Evolutionary conservation across 2,113 vertebrate genomes (phyloP), one percentile per base, ranked within the genome.

Genomic region (Aythya baeri): DNA sequence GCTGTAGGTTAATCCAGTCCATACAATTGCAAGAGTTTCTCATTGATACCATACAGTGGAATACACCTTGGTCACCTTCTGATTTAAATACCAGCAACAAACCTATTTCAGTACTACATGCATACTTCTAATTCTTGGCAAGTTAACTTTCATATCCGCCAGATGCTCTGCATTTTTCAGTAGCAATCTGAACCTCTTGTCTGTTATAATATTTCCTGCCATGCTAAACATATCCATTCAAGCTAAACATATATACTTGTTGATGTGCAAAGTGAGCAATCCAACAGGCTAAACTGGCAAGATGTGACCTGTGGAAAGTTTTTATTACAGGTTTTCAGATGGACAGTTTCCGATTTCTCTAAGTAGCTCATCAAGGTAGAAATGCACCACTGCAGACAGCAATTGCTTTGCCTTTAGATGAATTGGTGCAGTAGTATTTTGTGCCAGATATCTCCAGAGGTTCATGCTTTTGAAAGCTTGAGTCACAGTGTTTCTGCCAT

Each of bases 131-230:
- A 88, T 81, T 94, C 74, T 95, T 91, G 83, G 67, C 79, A 91
- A 82, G 27, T 71, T 89, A 26, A 54, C 38, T 86, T 94, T 76
- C 16, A 3, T 77, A 87, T 75, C 55, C 1, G 0, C 63, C 90
- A 95, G 83, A 91, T 93, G 91, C 61, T 97, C 79, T 81, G 14
- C 50, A 68, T 96, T 96, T 96, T 96, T 41, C 54, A 82, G 44
- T 46, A 85, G 32, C 79, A 86, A 78, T 80, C 62, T 91, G 91
- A 88, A 91, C 96, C 70, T 91, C 86, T 86, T 93, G 43, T 82
- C 80, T 92, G 13, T 85, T 93, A 32, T 79, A 87, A 41, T 93
- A 87, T 75, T 86, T 92, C 63, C 72, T 95, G 81, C 50, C 36
- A 50, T 77, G 41, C 41, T 95, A 89, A 96, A 89, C 49, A 86